Base-by-base conservation (phyloP, 2,113 vertebrate genomes). In the Ursus arctos region DNA sequence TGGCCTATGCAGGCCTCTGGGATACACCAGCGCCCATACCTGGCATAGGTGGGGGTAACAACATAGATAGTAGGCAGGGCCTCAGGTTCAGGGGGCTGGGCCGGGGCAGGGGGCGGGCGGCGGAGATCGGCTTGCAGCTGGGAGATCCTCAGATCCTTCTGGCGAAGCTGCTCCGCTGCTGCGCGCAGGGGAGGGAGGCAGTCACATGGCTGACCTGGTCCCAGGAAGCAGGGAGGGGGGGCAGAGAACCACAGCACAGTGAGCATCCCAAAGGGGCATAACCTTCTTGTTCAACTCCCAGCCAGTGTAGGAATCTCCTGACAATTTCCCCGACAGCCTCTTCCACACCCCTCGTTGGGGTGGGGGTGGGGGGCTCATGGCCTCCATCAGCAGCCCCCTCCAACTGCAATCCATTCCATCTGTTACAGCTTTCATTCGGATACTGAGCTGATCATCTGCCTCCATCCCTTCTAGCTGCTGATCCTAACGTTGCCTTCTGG, bases 21-120 rank as follows among this genome's bases (percentile, higher is more conserved):
- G 51, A 28, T 74, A 13, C 51, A 79, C 57, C 71, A 76, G 28
- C 88, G 74, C 61, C 97, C 97, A 53, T 97, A 99, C 99, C 99
- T 99, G 83, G 99, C 97, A 22, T 99, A 99, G 47, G 99, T 99
- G 47, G 99, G 99, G 4, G 99, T 99, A 96, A 99, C 98, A 61
- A 99, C 99, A 89, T 99, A 99, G 96, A 99, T 98, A 83, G 98
- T 98, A 28, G 99, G 99, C 79, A 98, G 95, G 31, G 95, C 77
- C 8, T 98, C 98, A 0, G 98, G 97, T 33, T 97, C 97, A 36
- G 98, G 98, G 47, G 99, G 98, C 67, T 98, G 98, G 91, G 98
- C 99, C 89, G 98, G 96, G 98, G 98, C 84, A 95, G 98, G 71
- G 87, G 99, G 99, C 55, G 99, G 98, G 14, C 98, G 99, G 13